phyloP scores from a whole-genome alignment of 2,797 vertebrate genomes.

The Chaenodraco wilsoni region DNA sequence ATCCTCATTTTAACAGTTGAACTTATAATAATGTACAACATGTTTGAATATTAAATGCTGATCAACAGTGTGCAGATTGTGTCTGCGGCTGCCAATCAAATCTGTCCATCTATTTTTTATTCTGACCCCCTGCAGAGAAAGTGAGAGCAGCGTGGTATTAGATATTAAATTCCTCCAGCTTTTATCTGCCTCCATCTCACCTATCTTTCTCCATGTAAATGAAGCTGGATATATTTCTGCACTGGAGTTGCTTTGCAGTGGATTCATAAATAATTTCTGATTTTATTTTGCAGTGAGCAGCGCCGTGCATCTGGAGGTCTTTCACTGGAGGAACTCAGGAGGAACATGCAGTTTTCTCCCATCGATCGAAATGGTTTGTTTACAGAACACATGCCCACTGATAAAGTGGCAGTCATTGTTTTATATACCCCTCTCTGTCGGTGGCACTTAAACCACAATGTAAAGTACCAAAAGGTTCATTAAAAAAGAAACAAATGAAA shows the following conservation, averaged over 20 bases:
- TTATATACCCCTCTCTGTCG: no score
- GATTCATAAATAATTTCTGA: slow-evolving; percentile 26
- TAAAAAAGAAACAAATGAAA: not conserved
- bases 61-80: not conserved
- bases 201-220: slow-evolving; percentile 46
- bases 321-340: slow-evolving; percentile 90
- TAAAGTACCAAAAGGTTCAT: not conserved
- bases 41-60: not conserved
- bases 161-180: slow-evolving; percentile 49
- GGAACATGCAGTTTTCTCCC: slow-evolving; percentile 88
- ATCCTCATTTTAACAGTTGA: not conserved
- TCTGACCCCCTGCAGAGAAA: slow-evolving; percentile 49
- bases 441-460: no score
- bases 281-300: slow-evolving; percentile 76
- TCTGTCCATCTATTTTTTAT: slow-evolving; percentile 47
- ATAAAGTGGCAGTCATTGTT: not conserved
- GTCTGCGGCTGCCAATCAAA: slow-evolving; percentile 22
- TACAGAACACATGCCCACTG: not conserved
- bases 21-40: not conserved
- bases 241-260: slow-evolving; percentile 26
- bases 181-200: slow-evolving; percentile 43
- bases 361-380: slow-evolving; percentile 92
- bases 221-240: slow-evolving; percentile 28
- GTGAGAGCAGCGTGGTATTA: slow-evolving; percentile 31
- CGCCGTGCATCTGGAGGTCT: slow-evolving; percentile 84